phyloP scores from a whole-genome alignment of 2,888 invertebrate species.

The Limnephilus marmoratus region DNA sequence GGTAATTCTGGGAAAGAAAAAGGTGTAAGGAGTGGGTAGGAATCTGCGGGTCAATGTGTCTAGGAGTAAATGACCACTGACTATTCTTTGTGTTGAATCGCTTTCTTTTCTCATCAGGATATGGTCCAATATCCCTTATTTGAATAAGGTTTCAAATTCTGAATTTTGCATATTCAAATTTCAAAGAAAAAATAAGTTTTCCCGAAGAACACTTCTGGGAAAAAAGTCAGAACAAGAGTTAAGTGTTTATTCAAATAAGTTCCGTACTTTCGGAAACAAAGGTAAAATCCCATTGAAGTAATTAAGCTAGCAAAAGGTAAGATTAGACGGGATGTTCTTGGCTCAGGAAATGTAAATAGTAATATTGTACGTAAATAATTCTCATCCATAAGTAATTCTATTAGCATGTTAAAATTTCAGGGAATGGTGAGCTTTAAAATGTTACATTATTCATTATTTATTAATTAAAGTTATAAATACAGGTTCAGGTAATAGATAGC shows the following conservation, averaged over 20 bases:
- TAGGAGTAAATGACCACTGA: background rate
- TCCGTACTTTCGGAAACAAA: background rate
- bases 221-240: background rate
- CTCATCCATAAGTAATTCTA: background rate
- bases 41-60: no score
- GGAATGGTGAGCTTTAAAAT: background rate
- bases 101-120: background rate
- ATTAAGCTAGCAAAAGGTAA: background rate
- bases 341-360: background rate
- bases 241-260: background rate
- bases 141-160: background rate
- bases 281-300: background rate
- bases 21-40: no score
- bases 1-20: no score
- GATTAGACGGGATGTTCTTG: background rate
- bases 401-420: background rate
- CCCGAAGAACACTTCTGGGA: background rate
- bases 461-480: background rate
- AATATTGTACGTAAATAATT: no score
- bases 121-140: background rate
- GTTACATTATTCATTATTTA: background rate
- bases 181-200: background rate
- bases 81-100: background rate
- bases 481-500: background rate
- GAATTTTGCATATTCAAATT: background rate